Base-by-base conservation (phyloP, 2,797 vertebrate genomes). In the Siniperca undulata region DNA sequence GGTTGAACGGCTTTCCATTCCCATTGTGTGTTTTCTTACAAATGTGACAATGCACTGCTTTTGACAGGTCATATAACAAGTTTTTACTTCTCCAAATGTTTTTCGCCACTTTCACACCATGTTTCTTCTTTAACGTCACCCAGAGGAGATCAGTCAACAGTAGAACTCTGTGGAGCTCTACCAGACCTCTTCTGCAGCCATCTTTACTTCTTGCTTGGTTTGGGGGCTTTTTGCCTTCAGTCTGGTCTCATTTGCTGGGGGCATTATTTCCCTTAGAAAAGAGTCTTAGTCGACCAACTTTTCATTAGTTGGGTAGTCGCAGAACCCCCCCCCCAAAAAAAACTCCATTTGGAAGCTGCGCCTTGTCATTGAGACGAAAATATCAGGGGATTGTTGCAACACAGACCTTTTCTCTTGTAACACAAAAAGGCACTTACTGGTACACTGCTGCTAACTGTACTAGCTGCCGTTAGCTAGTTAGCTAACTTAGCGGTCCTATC, bases 1-100 rank as follows among this genome's bases (percentile, higher is more conserved):
- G 82, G 90, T 86, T 94, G 80, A 90, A 85, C 61, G 82, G 66
- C 85, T 90, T 89, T 88, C 78, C 74, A 85, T 86, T 79, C 61
- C 70, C 73, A 77, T 80, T 86, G 82, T 89, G 80, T 77, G 79
- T 85, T 89, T 14, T 83, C 64, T 78, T 84, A 80, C 70, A 86
- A 80, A 81, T 83, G 76, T 82, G 78, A 86, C 77, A 85, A 88
- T 78, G 46, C 44, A 2, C 69, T 88, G 62, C 70, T 38, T 85
- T 79, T 89, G 74, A 86, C 64, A 72, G 78, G 55, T 72, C 72
- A 74, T 30, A 72, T 16, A 68, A 76, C 52, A 55, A 12, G 60
- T 81, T 80, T 62, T 81, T 85, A 52, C 20, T 74, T 72, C 34
- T 77, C 34, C 48, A 60, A 77, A 78, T 60, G 14, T 46, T 59